Evolutionary conservation across 1,140 invertebrate species (phyloP).

Genomic region (Brachionus rotundiformis): DNA sequence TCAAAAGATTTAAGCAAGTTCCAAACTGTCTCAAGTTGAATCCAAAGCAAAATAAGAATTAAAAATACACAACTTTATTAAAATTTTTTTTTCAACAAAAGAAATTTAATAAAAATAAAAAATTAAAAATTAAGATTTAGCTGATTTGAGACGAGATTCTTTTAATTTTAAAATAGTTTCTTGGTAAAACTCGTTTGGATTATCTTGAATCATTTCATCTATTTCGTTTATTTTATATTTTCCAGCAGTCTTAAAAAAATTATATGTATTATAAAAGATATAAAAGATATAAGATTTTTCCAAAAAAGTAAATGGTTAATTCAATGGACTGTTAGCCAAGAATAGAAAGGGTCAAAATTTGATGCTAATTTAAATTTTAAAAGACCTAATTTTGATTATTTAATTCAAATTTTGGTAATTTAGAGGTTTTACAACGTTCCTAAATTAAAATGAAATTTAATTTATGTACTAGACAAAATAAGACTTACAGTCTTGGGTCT

Average conservation of each 20-base stretch:
- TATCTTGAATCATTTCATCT: not conserved
- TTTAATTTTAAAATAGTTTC: slow-evolving; percentile 38
- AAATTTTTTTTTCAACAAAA: not conserved
- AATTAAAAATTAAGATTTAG: slow-evolving; percentile 29
- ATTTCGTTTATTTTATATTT: slow-evolving; percentile 19
- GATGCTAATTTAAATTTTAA: not conserved
- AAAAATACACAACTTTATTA: not conserved
- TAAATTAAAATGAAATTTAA: not conserved
- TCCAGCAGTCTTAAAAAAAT: not conserved
- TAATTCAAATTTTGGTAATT: slow-evolving; percentile 11
- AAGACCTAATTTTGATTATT: not conserved
- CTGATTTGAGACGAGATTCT: slow-evolving; percentile 42
- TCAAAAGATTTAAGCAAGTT: too few relatives aligned
- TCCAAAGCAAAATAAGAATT: too few relatives aligned
- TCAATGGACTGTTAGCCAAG: not conserved
- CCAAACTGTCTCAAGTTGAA: too few relatives aligned
- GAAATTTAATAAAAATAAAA: not conserved
- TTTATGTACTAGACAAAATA: not conserved
- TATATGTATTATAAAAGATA: not conserved
- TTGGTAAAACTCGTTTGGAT: slow-evolving; percentile 18
- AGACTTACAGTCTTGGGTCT: slow-evolving; percentile 20
- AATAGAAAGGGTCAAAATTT: not conserved
- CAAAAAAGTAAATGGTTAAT: not conserved
- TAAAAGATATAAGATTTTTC: not conserved
- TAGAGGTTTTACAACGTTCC: not conserved